Evolutionary conservation across 1,140 invertebrate genomes (phyloP).

Genomic region (Drosophila gunungcola): DNA sequence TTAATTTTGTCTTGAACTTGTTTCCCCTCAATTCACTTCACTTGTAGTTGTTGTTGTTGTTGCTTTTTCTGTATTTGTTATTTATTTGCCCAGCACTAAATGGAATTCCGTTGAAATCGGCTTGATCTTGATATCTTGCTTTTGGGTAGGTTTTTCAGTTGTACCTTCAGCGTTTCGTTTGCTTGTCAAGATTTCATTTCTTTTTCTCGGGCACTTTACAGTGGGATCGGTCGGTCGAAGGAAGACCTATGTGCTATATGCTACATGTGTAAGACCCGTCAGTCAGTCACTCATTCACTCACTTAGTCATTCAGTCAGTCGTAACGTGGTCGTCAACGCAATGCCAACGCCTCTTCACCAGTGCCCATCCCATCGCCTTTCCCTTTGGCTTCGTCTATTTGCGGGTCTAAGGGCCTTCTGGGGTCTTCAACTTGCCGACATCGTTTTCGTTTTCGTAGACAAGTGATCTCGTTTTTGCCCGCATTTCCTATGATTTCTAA

Average conservation of each 20-base stretch:
- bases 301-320: constrained; percentile 37
- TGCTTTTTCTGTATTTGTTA: constrained; percentile 34
- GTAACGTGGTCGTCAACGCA: constrained; percentile 48
- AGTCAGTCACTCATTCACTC: constrained; percentile 32
- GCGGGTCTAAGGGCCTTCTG: constrained; percentile 46
- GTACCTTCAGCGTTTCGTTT: constrained; percentile 25
- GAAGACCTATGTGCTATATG: constrained; percentile 15
- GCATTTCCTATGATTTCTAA: constrained; percentile 7
- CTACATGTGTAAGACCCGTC: constrained; percentile 14
- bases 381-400: constrained; percentile 33
- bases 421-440: constrained; percentile 38
- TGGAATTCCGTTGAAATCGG: constrained; percentile 53
- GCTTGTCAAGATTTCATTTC: constrained; percentile 50
- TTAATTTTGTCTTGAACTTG: constrained; percentile 48
- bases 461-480: constrained; percentile 38
- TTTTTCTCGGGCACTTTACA: constrained; percentile 1
- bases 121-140: constrained; percentile 56
- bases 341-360: constrained; percentile 43
- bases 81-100: constrained; percentile 54
- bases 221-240: constrained; percentile 18
- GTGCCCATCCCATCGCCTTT: constrained; percentile 29
- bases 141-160: constrained; percentile 19
- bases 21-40: constrained; percentile 34
- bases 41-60: constrained; percentile 11
- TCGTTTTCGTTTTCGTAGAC: constrained; percentile 31